These are phyloP conservation scores for Belonocnema kinseyi DNA, from an alignment of 1,140 invertebrate genomes.

Conservation along the genomic window DNA sequence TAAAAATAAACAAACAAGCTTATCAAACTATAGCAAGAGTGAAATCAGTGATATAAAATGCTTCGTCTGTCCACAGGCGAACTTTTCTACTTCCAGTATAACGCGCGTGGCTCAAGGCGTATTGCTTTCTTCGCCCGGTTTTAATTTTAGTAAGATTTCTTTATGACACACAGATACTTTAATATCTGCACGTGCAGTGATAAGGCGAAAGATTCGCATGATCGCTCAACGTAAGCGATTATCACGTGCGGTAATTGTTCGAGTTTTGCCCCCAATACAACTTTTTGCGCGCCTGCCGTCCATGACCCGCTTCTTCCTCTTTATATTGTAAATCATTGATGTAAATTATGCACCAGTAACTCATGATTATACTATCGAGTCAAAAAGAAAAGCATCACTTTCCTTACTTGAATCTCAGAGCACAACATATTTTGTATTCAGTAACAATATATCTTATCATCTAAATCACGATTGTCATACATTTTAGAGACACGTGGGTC, in stretches of 20 bases:
- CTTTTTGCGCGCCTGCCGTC: constrained; percentile 38
- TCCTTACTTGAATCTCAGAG: not conserved
- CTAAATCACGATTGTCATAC: not conserved
- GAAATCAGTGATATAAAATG: no score
- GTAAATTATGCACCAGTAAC: constrained; percentile 4
- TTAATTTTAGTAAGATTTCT: no score
- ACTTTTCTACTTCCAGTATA: no score
- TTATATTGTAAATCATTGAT: constrained; percentile 37
- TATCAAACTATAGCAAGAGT: no score
- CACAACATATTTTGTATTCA: not conserved
- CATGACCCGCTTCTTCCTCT: constrained; percentile 55
- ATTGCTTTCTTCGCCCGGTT: no score
- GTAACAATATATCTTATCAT: constrained; percentile 8
- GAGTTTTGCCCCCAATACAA: constrained; percentile 9
- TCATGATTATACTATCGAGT: not conserved
- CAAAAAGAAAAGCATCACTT: constrained; percentile 1
- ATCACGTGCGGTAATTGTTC: not conserved
- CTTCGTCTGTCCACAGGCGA: no score
- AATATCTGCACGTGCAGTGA: constrained; percentile 33
- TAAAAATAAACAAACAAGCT: no score
- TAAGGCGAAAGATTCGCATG: constrained; percentile 30
- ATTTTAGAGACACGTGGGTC: not conserved
- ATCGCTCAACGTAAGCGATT: constrained; percentile 31
- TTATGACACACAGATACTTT: not conserved
- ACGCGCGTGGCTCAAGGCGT: no score